Evolutionary conservation across 2,888 invertebrate species (phyloP).

Genomic region (Xylophagus ater): DNA sequence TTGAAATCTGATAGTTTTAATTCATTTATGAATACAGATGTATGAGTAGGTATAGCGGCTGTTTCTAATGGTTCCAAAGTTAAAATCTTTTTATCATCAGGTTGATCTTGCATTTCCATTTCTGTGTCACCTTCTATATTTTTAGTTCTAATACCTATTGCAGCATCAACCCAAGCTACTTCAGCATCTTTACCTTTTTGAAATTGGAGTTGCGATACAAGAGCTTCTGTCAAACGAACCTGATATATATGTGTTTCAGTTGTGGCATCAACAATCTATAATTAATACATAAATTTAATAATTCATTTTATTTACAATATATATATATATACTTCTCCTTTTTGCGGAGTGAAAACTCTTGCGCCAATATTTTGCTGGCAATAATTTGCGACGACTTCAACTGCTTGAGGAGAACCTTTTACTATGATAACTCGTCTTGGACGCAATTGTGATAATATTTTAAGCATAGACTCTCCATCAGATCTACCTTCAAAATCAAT

Average conservation of each 20-base stretch:
- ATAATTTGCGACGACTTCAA: conserved; percentile 55
- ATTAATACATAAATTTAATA: conserved; percentile 4
- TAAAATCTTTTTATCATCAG: conserved; percentile 49
- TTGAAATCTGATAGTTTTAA: conserved; percentile 87
- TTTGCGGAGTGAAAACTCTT: conserved; percentile 70
- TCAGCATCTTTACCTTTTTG: conserved; percentile 79
- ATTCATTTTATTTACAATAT: not conserved
- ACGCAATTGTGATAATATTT: conserved; percentile 69
- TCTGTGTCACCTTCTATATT: conserved; percentile 43
- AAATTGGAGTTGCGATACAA: conserved; percentile 79
- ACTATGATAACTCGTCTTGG: conserved; percentile 73
- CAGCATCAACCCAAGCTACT: conserved; percentile 90
- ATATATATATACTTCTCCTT: conserved; percentile 51
- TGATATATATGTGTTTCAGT: conserved; percentile 98
- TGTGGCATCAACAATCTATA: conserved; percentile 70
- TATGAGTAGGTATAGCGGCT: conserved; percentile 53
- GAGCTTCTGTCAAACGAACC: conserved; percentile 82
- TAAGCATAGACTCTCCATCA: conserved; percentile 70
- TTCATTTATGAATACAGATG: conserved; percentile 85
- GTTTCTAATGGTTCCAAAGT: conserved; percentile 55
- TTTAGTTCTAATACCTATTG: conserved; percentile 52
- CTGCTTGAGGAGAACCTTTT: conserved; percentile 58
- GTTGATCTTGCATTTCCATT: conserved; percentile 24
- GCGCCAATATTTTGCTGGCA: conserved; percentile 57
- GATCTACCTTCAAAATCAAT: conserved; percentile 96